Conservation (phyloP, 1,140 invertebrate genomes). For the Hylaeus anthracinus region DNA sequence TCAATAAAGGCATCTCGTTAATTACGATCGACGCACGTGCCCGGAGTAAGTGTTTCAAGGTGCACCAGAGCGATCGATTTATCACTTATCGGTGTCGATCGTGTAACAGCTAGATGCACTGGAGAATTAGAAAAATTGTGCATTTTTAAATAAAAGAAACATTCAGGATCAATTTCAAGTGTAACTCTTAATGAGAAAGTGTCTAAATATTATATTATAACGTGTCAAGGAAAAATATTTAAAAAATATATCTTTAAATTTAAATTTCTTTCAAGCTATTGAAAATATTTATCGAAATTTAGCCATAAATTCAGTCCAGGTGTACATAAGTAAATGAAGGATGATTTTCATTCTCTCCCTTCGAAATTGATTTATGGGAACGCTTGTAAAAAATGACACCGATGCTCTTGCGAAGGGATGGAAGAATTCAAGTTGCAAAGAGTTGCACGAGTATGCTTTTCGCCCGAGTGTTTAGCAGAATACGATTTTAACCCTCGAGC, state of each 20-base stretch:
- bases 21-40: slow-evolving; percentile 26
- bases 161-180: too few species aligned
- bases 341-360: not conserved
- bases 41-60: not conserved
- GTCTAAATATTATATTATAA: too few species aligned
- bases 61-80: not conserved
- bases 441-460: not conserved
- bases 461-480: not conserved
- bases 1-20: slow-evolving; percentile 35
- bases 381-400: not conserved
- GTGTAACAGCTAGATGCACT: not conserved
- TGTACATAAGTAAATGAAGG: too few species aligned
- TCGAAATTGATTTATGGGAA: not conserved
- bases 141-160: too few species aligned
- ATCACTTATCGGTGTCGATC: not conserved
- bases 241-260: too few species aligned
- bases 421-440: not conserved
- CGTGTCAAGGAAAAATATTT: too few species aligned
- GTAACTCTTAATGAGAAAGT: too few species aligned
- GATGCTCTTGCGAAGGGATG: not conserved
- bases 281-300: too few species aligned
- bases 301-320: too few species aligned
- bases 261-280: too few species aligned
- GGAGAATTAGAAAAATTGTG: too few species aligned
- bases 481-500: slow-evolving; percentile 36